Conservation (phyloP, 2,888 invertebrate species). For the Agrotis clavis region DNA sequence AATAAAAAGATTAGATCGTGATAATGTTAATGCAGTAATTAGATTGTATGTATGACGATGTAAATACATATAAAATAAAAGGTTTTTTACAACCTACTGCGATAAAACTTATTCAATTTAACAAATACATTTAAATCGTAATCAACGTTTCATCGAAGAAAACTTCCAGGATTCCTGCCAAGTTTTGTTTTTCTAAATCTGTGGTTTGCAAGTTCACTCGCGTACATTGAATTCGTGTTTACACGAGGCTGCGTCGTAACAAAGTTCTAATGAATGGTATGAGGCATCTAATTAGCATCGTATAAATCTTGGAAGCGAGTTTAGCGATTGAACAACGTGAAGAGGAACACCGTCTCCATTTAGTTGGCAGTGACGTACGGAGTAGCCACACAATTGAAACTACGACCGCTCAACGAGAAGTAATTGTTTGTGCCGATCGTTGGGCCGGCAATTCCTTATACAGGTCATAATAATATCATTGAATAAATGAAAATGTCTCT, state of each 20-base stretch:
- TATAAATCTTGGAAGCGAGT: conserved; percentile 59
- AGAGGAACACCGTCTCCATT: conserved; percentile 47
- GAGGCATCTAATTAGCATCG: conserved; percentile 62
- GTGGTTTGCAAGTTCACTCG: conserved; percentile 37
- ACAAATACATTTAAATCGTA: conserved; percentile 28
- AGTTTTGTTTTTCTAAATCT: conserved; percentile 37
- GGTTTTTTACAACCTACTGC: conserved; percentile 29
- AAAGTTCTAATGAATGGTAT: conserved; percentile 63
- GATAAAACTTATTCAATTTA: conserved; percentile 53
- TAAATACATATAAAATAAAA: conserved; percentile 58
- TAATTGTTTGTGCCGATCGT: conserved; percentile 86
- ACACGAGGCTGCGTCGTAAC: conserved; percentile 56
- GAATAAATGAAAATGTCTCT: conserved; percentile 69
- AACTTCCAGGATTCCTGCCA: conserved; percentile 20
- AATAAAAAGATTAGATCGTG: conserved; percentile 63
- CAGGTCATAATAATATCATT: conserved; percentile 74
- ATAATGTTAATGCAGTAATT: conserved; percentile 68
- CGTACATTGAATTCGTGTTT: conserved; percentile 40
- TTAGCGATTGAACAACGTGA: conserved; percentile 39
- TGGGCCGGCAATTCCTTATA: conserved; percentile 77
- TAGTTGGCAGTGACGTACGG: conserved; percentile 69
- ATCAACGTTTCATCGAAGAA: conserved; percentile 1
- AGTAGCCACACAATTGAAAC: conserved; percentile 86
- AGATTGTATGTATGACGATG: conserved; percentile 60
- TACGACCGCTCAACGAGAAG: conserved; percentile 84